Base-by-base conservation (phyloP, 2,113 vertebrate genomes). In the Notothenia rossii region DNA sequence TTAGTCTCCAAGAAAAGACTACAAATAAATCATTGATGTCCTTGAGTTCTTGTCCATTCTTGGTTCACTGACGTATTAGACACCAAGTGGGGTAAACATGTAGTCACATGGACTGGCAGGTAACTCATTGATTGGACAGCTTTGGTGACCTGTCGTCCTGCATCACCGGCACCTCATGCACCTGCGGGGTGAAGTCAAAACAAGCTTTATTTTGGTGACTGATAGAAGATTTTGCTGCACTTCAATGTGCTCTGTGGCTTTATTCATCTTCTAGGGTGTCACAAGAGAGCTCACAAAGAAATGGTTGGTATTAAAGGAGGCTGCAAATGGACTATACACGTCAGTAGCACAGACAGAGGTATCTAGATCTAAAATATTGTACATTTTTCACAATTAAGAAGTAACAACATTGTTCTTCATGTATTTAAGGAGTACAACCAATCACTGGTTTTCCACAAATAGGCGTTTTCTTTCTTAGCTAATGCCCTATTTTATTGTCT, bases 131-230 rank as follows among this genome's bases (percentile, higher is more conserved):
- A 49, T 20, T 74, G 79, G 45, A 62, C 45, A 49, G 49, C 53
- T 68, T 48, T 56, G 17, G 18, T 61, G 51, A 18, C 77, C 46
- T 53, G 71, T 62, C 22, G 8, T 20, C 50, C 48, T 43, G 17
- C 54, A 73, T 72, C 66, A 58, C 56, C 67, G 18, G 49, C 43
- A 48, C 14, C 61, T 45, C 56, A 60, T 20, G 2, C 65, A 72
- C 56, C 67, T 77, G 65, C 25, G 67, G 58, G 70, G 49, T 7
- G 22, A 45, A 59, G 75, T 75, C 18, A 81, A 77, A 83, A 64
- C 54, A 43, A 7, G 11, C 14, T 66, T 83, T 75, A 10, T 75
- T 82, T 65, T 70, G 53, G 25, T 69, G 76, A 81, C 54, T 72
- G 55, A 75, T 73, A 20, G 48, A 74, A 22, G 55, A 10, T 61